phyloP scores from a whole-genome alignment of 2,113 vertebrate species.

The Nothocercus julius region DNA sequence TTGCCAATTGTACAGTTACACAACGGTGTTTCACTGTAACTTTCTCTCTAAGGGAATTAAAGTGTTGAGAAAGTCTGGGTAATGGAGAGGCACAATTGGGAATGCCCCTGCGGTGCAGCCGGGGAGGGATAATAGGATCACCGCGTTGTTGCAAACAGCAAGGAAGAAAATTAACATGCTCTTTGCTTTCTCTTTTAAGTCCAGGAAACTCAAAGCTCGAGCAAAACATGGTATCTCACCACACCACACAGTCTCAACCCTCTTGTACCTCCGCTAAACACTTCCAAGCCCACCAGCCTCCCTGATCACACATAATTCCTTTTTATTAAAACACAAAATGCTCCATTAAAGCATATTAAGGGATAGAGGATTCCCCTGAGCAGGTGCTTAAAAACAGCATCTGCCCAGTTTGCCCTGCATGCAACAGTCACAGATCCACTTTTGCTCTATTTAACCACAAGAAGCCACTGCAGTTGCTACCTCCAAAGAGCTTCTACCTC shows the following conservation, averaged over 20 bases:
- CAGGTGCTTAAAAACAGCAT: not conserved
- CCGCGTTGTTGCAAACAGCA: conserved; percentile 8
- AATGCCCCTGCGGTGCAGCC: not conserved
- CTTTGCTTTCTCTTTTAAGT: not conserved
- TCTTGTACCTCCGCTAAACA: not conserved
- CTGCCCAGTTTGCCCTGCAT: not conserved
- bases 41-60: conserved; percentile 3
- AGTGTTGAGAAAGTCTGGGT: not conserved
- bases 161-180: conserved; percentile 22
- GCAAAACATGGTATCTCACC: not conserved
- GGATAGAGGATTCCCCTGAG: not conserved
- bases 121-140: conserved; percentile 61
- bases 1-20: fast-evolving
- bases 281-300: not conserved
- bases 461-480: not conserved
- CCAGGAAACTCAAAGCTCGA: conserved; percentile 14
- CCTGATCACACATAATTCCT: conserved; percentile 24
- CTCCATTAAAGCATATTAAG: conserved; percentile 38
- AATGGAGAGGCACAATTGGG: not conserved
- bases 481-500: not conserved
- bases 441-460: not conserved
- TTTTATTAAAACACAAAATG: conserved; percentile 53
- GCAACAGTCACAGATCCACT: not conserved
- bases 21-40: not conserved
- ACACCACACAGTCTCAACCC: not conserved